phyloP scores from a whole-genome alignment of 2,113 vertebrate genomes.

The Coptodon rendalli region DNA sequence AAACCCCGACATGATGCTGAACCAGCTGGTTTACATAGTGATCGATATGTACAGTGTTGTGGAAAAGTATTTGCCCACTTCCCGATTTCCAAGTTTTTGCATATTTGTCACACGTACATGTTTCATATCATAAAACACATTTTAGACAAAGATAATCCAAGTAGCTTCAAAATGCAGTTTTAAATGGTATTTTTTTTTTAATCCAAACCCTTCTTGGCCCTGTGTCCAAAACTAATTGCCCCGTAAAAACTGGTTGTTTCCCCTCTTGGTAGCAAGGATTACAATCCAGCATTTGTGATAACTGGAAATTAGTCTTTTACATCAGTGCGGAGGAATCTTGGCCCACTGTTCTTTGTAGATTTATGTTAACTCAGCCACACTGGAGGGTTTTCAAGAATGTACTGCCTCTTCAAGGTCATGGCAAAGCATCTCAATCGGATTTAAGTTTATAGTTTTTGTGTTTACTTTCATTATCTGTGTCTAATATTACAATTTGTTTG shows the following conservation, averaged over 20 bases:
- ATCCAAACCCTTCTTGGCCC: fast-evolving
- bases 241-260: fast-evolving
- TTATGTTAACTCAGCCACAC: background rate
- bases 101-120: background rate
- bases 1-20: background rate
- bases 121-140: background rate
- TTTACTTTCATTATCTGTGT: background rate
- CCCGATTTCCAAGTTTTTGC: background rate
- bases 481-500: background rate
- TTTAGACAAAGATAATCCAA: background rate
- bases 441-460: background rate
- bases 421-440: background rate
- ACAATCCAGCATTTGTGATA: background rate
- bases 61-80: background rate
- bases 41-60: background rate
- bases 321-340: background rate
- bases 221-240: fast-evolving
- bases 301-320: background rate
- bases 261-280: background rate
- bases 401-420: background rate
- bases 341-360: background rate
- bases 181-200: background rate
- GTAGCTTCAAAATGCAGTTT: background rate
- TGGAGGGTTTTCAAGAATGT: background rate
- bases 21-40: background rate